Evolutionary conservation across 2,797 vertebrate genomes (phyloP).

Genomic region (Gorsachius magnificus): DNA sequence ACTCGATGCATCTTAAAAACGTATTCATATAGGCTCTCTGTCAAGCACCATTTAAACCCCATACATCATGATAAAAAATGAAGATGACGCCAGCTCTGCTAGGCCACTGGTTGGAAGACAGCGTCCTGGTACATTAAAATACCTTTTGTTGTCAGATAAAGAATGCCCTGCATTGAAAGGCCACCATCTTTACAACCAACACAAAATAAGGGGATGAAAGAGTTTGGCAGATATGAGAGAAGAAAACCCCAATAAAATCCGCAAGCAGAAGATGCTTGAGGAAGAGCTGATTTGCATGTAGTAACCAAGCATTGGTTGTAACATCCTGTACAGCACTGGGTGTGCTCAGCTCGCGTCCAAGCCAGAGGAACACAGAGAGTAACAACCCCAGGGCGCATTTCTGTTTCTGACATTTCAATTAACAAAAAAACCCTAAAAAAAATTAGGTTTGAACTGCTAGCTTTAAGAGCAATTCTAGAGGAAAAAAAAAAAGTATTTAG

Average conservation of each 20-base stretch:
- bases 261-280: not conserved
- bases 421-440: not conserved
- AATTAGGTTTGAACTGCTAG: not conserved
- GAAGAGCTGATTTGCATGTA: not conserved
- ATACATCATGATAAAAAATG: not conserved
- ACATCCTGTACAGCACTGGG: not conserved
- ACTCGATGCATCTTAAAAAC: not conserved
- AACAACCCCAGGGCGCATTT: not conserved
- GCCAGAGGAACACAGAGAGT: not conserved
- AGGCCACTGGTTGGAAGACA: not conserved
- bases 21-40: constrained; percentile 7
- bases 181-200: not conserved
- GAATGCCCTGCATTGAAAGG: not conserved
- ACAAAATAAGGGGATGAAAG: not conserved
- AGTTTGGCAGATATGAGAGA: not conserved
- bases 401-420: not conserved
- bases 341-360: not conserved
- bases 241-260: not conserved
- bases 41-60: constrained; percentile 17
- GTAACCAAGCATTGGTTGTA: not conserved
- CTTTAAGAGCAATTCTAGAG: not conserved
- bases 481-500: not conserved
- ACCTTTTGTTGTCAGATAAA: not conserved
- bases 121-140: not conserved
- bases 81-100: not conserved